Conservation (phyloP, 2,888 invertebrate genomes). For the Ectemnius cavifrons region DNA sequence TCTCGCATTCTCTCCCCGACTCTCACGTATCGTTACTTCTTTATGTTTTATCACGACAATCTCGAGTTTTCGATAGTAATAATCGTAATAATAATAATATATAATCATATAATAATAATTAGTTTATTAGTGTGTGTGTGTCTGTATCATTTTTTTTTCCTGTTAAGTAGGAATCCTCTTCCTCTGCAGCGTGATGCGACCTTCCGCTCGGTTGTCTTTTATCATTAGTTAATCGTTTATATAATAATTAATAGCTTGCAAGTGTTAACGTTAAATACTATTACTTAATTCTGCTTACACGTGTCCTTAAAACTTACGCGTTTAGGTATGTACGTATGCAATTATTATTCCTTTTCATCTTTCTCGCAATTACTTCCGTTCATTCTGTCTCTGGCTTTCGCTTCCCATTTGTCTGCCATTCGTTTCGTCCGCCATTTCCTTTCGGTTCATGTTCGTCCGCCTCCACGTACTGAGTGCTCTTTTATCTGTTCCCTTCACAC, state of each 20-base stretch:
- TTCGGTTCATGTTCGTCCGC: background rate
- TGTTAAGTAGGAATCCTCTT: conserved; percentile 66
- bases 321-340: conserved; percentile 74
- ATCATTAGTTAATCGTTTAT: conserved; percentile 75
- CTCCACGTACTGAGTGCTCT: too few species aligned
- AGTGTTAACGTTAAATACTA: conserved; percentile 77
- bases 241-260: conserved; percentile 77
- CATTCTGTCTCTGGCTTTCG: background rate
- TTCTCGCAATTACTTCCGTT: background rate
- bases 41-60: conserved; percentile 73
- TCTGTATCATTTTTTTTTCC: conserved; percentile 46
- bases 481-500: background rate
- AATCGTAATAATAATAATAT: conserved; percentile 72
- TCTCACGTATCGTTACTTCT: conserved; percentile 54
- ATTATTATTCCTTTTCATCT: conserved; percentile 51
- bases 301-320: conserved; percentile 72
- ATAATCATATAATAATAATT: conserved; percentile 70
- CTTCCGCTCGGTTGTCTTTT: conserved; percentile 61
- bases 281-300: conserved; percentile 75
- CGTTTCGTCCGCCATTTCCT: background rate
- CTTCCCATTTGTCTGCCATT: conserved; percentile 19
- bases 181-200: conserved; percentile 63
- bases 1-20: conserved; percentile 35
- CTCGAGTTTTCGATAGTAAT: conserved; percentile 74
- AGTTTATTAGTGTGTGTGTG: conserved; percentile 70